Evolutionary conservation across 2,113 vertebrate species (phyloP).

Genomic region (Dromaius novaehollandiae): DNA sequence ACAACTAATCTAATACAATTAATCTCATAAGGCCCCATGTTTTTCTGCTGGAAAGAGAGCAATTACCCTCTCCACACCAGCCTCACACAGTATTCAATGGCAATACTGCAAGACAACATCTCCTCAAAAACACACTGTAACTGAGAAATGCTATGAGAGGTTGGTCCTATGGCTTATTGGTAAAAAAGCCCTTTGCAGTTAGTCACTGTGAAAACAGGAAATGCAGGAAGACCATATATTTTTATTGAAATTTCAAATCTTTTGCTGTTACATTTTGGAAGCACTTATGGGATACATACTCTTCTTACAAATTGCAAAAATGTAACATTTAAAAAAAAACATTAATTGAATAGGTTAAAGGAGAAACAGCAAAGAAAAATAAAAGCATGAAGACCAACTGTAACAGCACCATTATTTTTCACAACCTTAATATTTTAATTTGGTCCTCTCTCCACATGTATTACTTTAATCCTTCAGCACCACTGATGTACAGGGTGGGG

Average conservation of each 20-base stretch:
- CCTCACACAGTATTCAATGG: fast-evolving
- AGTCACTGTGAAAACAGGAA: neutral
- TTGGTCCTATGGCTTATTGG: neutral
- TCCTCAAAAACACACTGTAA: neutral
- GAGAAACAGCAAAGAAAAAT: neutral
- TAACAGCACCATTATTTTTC: neutral
- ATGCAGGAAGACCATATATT: neutral
- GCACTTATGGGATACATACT: neutral
- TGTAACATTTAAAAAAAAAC: neutral
- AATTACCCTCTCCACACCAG: neutral
- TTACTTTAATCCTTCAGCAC: neutral
- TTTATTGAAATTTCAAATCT: neutral
- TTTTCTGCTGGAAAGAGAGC: neutral
- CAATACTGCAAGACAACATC: neutral
- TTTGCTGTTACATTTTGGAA: neutral
- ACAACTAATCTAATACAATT: neutral
- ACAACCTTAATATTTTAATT: neutral
- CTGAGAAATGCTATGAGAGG: neutral
- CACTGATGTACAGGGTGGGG: neutral
- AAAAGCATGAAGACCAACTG: neutral
- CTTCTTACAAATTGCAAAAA: neutral
- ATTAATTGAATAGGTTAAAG: neutral
- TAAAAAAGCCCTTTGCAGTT: neutral
- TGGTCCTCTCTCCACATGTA: neutral
- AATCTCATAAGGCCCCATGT: neutral